These are phyloP conservation scores for Tangara arthus DNA, from an alignment of 2,797 vertebrate genomes.

Conservation along the genomic window DNA sequence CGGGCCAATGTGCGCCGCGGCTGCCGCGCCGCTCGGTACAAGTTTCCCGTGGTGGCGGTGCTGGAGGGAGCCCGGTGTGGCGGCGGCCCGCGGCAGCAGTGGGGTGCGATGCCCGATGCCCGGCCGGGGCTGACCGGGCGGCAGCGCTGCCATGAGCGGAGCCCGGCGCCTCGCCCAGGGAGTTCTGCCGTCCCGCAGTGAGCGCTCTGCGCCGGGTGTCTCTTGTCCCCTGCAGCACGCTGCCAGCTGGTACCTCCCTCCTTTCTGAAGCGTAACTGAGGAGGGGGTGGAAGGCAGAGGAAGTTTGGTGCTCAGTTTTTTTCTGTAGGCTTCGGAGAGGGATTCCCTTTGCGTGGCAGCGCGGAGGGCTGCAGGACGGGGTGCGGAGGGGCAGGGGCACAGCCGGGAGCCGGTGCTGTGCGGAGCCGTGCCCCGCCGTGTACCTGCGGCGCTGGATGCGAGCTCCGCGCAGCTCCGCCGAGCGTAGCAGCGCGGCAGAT, in stretches of 20 bases:
- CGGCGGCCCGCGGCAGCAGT: background rate
- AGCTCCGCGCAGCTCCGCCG: background rate
- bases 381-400: background rate
- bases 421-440: background rate
- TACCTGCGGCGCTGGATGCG: slow-evolving; percentile 20
- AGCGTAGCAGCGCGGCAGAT: slow-evolving; percentile 8
- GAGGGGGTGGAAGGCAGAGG: background rate
- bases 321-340: background rate
- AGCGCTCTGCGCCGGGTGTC: background rate
- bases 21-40: slow-evolving; percentile 21
- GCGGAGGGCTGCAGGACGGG: background rate
- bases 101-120: background rate
- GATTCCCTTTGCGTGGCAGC: background rate
- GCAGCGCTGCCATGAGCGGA: background rate
- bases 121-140: background rate
- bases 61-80: background rate
- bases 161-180: background rate
- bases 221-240: background rate
- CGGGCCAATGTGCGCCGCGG: slow-evolving; percentile 49
- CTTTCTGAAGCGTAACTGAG: background rate
- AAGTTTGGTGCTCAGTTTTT: background rate
- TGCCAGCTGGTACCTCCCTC: slow-evolving; percentile 13
- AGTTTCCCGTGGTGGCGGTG: slow-evolving; percentile 33
- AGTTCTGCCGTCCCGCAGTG: too few relatives aligned
- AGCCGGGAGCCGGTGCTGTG: background rate